These are phyloP conservation scores for Strix uralensis DNA, from an alignment of 2,113 vertebrate species.

Conservation along the genomic window DNA sequence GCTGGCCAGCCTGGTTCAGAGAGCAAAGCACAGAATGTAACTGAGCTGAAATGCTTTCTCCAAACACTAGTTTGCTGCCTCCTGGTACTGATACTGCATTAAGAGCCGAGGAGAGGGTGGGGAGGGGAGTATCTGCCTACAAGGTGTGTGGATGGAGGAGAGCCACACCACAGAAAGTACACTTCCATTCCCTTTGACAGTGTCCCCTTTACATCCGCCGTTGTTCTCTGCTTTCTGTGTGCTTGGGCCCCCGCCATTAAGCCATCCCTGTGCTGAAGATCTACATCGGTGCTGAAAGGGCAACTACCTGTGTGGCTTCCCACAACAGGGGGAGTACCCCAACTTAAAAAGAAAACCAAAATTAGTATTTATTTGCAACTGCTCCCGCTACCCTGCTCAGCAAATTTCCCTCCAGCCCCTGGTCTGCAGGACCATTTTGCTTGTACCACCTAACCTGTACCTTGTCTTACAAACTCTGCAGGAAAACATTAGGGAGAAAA, in stretches of 20 bases:
- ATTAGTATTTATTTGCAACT: not conserved
- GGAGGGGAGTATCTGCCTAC: not conserved
- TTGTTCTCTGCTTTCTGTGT: not conserved
- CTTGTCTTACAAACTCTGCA: not conserved
- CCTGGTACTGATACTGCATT: not conserved
- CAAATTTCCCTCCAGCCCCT: not conserved
- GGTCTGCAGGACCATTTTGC: not conserved
- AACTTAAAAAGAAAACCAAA: not conserved
- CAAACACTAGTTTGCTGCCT: not conserved
- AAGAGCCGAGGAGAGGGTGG: not conserved
- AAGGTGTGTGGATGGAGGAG: not conserved
- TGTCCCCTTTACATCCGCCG: not conserved
- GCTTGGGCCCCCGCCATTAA: conserved; percentile 1
- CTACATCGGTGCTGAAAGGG: not conserved
- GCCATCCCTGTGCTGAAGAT: not conserved
- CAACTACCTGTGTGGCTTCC: not conserved
- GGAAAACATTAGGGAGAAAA: not conserved
- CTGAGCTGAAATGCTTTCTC: not conserved
- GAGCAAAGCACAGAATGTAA: not conserved
- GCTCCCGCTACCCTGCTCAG: not conserved
- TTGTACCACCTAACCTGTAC: not conserved
- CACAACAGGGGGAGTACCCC: not conserved
- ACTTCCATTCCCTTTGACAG: not conserved
- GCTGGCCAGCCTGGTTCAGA: not conserved
- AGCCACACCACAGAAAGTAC: not conserved